A percentile compares a stretch with the other conserved stretches of the same genome.
Evolutionary conservation across 2,797 vertebrate species (phyloP).

Genomic region (Channa striata): DNA sequence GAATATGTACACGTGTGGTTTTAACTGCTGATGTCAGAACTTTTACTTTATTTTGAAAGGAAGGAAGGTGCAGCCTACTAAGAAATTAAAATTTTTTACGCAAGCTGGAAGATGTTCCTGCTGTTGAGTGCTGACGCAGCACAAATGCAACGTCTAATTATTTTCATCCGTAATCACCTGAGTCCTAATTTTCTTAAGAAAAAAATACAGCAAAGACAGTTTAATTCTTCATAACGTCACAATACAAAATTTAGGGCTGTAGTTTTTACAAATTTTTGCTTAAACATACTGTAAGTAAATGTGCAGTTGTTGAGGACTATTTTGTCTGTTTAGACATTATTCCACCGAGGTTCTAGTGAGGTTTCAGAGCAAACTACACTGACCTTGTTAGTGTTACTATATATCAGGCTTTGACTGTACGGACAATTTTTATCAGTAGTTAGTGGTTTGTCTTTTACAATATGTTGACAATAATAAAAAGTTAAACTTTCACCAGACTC

Average conservation of each 20-base stretch:
- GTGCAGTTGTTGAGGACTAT: not conserved
- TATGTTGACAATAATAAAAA: conserved; percentile 3
- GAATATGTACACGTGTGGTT: conserved; percentile 80
- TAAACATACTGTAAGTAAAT: not conserved
- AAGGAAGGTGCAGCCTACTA: not conserved
- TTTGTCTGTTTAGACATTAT: not conserved
- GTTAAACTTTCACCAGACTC: not conserved
- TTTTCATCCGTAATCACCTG: too few relatives aligned
- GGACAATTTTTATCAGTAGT: not conserved
- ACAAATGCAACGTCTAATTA: not conserved
- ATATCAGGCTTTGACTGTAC: not conserved
- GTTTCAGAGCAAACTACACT: not conserved
- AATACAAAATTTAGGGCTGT: not conserved
- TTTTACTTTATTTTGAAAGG: conserved; percentile 50
- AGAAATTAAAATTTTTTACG: not conserved
- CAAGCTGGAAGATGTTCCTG: not conserved
- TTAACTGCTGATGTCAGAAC: conserved; percentile 67
- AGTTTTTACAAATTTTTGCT: not conserved
- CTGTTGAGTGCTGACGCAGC: not conserved
- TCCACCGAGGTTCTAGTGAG: not conserved
- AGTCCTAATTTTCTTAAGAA: not conserved
- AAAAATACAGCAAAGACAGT: not conserved
- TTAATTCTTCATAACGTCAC: not conserved
- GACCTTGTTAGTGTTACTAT: not conserved
- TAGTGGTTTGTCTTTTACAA: not conserved